Conservation (phyloP, 2,888 invertebrate genomes). For the Phyllotreta striolata region DNA sequence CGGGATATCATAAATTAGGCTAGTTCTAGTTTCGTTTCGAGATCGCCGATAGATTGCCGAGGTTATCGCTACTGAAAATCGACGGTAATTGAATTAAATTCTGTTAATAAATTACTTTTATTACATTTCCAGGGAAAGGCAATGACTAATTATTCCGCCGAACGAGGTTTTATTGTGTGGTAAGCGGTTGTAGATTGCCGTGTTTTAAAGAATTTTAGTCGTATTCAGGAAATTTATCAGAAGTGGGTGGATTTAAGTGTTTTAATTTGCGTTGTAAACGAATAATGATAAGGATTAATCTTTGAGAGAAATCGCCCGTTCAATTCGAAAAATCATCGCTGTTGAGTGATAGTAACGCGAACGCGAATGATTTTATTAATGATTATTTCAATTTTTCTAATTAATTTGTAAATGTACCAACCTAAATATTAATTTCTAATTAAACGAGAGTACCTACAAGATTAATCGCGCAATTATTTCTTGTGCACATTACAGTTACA, state of each 20-base stretch:
- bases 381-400: too few species aligned
- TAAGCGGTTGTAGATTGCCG: constrained; percentile 19
- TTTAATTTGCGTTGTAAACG: constrained; percentile 7
- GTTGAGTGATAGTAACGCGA: too few species aligned
- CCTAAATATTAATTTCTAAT: too few species aligned
- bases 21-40: constrained; percentile 34
- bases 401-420: too few species aligned
- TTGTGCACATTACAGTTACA: too few species aligned
- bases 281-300: not conserved
- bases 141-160: constrained; percentile 25
- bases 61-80: constrained; percentile 36
- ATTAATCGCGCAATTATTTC: too few species aligned
- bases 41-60: constrained; percentile 35
- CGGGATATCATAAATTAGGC: constrained; percentile 38
- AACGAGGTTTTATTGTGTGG: constrained; percentile 16
- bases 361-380: too few species aligned
- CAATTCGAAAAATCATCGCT: too few species aligned
- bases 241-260: constrained; percentile 14
- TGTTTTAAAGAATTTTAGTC: constrained; percentile 20
- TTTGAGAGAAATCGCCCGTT: not conserved
- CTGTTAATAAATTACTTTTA: constrained; percentile 36
- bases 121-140: constrained; percentile 29
- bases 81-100: constrained; percentile 38
- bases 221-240: constrained; percentile 9
- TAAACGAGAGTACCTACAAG: too few species aligned